Evolutionary conservation across 2,113 vertebrate species (phyloP).

Genomic region (Chaetodon trifascialis): DNA sequence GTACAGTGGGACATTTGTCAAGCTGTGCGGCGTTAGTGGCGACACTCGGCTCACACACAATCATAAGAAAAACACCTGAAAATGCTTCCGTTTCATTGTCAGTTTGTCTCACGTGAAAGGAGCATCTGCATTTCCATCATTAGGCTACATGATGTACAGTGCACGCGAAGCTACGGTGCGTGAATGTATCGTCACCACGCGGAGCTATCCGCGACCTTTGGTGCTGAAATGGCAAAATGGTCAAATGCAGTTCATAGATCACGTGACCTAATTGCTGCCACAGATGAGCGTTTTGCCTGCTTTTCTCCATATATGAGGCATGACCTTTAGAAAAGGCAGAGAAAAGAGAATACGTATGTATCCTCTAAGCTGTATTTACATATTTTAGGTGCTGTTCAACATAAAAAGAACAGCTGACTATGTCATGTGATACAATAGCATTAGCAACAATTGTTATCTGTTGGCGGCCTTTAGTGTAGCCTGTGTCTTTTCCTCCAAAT

Average conservation of each 20-base stretch:
- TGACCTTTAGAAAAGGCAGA: not conserved
- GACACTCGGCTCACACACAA: not conserved
- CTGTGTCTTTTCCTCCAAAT: not conserved
- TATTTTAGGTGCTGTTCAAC: not conserved
- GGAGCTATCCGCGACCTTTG: constrained; percentile 82
- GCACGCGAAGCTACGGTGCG: constrained; percentile 26
- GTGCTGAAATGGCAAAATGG: constrained; percentile 81
- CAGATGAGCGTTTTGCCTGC: not conserved
- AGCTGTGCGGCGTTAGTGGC: not conserved
- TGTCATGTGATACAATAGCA: not conserved
- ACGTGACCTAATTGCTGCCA: constrained; percentile 45
- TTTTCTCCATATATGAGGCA: not conserved
- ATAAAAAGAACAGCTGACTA: not conserved
- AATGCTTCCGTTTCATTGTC: not conserved
- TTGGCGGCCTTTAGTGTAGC: not conserved
- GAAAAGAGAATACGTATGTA: not conserved
- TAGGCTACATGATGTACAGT: not conserved
- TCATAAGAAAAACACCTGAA: not conserved
- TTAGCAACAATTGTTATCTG: not conserved
- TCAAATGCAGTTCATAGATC: constrained; percentile 12
- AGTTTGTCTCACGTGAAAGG: not conserved
- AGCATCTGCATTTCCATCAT: not conserved
- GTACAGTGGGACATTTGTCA: constrained; percentile 58
- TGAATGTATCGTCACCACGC: constrained; percentile 16
- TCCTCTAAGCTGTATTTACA: not conserved